These are phyloP conservation scores for Synaphobranchus kaupii DNA, from an alignment of 2,797 vertebrate species.

Conservation along the genomic window DNA sequence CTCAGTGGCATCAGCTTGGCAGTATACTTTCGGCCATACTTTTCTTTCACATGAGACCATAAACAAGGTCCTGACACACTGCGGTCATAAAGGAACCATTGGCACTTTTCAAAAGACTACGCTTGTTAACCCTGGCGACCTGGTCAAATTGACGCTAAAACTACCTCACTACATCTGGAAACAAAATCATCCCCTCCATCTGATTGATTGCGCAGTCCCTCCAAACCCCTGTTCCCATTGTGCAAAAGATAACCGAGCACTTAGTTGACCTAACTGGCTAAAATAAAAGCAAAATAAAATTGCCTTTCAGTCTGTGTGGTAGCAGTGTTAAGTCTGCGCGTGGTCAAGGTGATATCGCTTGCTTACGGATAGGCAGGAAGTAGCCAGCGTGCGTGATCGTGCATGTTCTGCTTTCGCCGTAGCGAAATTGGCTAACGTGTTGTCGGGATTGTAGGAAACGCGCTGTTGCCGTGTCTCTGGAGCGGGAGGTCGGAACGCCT, in stretches of 20 bases:
- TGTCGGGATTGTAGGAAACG: constrained; percentile 50
- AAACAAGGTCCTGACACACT: neutral
- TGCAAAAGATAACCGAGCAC: constrained; percentile 23
- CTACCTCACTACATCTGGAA: neutral
- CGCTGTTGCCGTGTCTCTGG: constrained; percentile 18
- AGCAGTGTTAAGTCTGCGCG: constrained; percentile 54
- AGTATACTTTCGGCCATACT: neutral
- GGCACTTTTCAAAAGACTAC: neutral
- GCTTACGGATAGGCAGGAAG: constrained; percentile 68
- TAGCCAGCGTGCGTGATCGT: constrained; percentile 49
- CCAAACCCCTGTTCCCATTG: too few species aligned
- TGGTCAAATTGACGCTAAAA: neutral
- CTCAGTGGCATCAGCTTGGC: neutral
- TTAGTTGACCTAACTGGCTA: too few species aligned
- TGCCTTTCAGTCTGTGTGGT: constrained; percentile 58
- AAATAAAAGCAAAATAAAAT: too few species aligned
- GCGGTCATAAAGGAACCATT: neutral
- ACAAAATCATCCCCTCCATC: neutral
- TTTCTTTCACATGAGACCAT: neutral
- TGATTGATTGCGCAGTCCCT: neutral
- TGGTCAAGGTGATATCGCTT: constrained; percentile 36
- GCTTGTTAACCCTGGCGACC: neutral
- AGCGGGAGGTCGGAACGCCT: neutral
- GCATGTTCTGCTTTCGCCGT: constrained; percentile 59
- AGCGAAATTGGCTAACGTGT: constrained; percentile 8